Evolutionary conservation across 2,888 invertebrate species (phyloP).

Genomic region (Chalcosyrphus nemorum): DNA sequence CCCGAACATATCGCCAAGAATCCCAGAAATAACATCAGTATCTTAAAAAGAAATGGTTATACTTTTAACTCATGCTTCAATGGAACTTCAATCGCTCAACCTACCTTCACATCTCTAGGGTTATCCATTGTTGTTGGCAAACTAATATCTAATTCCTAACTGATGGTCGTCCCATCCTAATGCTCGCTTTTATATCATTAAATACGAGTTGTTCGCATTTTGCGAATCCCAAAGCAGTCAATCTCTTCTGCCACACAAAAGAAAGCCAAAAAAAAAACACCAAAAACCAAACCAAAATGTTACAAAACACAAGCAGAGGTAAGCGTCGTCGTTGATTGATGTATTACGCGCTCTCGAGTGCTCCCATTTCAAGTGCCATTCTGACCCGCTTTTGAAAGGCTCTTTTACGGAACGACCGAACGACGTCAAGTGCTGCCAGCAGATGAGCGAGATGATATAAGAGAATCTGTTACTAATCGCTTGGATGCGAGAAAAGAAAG

Average conservation of each 20-base stretch:
- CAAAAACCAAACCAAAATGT: neutral
- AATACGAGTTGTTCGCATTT: conserved; percentile 20
- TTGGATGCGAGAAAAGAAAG: conserved; percentile 32
- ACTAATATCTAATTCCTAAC: conserved; percentile 31
- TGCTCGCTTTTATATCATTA: conserved; percentile 53
- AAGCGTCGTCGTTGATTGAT: conserved; percentile 21
- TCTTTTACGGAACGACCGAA: conserved; percentile 29
- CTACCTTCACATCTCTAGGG: conserved; percentile 18
- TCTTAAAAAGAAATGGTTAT: neutral
- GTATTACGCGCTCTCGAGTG: conserved; percentile 35
- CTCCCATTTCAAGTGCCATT: conserved; percentile 54
- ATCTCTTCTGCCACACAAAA: neutral
- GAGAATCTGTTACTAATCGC: conserved; percentile 27
- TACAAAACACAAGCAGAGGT: conserved; percentile 1
- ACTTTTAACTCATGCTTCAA: neutral
- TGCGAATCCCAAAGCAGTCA: conserved; percentile 14
- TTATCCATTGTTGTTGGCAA: conserved; percentile 27
- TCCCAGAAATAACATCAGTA: conserved; percentile 19
- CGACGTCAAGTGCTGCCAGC: conserved; percentile 16
- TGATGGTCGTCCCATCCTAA: conserved; percentile 12
- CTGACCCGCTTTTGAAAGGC: conserved; percentile 50
- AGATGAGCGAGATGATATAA: conserved; percentile 43
- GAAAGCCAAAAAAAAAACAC: neutral
- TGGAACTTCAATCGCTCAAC: neutral
- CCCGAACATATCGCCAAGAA: neutral